Evolutionary conservation across 2,113 vertebrate species (phyloP), one percentile per base, ranked within the genome.

Genomic region (Anguilla japonica): DNA sequence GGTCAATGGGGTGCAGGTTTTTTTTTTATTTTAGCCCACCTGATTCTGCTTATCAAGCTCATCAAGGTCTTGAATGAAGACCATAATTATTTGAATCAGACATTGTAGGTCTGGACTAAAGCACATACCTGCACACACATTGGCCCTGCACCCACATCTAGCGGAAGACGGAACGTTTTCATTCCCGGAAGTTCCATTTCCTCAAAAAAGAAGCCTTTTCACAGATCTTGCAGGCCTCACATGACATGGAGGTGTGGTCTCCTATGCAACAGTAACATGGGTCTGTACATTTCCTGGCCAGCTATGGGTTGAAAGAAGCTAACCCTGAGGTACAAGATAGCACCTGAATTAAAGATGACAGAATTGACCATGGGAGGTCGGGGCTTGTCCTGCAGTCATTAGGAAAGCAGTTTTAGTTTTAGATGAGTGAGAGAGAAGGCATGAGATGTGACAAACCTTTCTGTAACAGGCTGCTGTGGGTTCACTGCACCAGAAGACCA

Each of bases 321-420:
- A 20, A 67, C 57, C 57, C 14, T 60, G 57, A 60, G 34, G 34
- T 34, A 34, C 34, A 60, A 60, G 2, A 13, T 60, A 60, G 57
- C 71, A 53, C 50, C 7, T n/a, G 29, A 79, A 79, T 79, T 34
- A 79, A 79, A 79, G 75, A 39, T 79, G 75, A 79, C 75, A 79
- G 34, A 29, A 39, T 2, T 15, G 29, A 79, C 75, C 8, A 9
- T 7, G 29, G 75, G 75, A 34, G 34, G 7, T 7, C 39, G 29
- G 39, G 13, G 75, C 15, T 14, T 1, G 9, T 39, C 39, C 29
- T 79, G n/a, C 34, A 5, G 14, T 79, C 34, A 2, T 79, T 39
- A 14, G 75, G 29, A 34, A 29, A 3, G 7, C 22, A 18, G 7
- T 20, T 67, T 67, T 67, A 67, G 26, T n/a, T n/a, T n/a, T n/a